Base-by-base conservation (phyloP, 1,140 invertebrate species). In the Lepeophtheirus salmonis region DNA sequence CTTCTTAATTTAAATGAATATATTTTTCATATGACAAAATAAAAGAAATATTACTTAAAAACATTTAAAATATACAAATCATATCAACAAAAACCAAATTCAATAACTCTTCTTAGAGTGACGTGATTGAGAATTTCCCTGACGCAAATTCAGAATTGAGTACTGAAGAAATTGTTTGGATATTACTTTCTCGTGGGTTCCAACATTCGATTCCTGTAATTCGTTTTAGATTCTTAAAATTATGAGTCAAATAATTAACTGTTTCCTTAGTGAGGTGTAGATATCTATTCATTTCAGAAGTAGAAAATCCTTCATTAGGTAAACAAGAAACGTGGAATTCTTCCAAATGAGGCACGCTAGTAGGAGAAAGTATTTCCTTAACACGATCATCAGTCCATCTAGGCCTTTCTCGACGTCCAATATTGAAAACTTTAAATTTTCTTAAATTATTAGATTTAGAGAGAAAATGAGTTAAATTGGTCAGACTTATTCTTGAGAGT, bases 251-350 rank as follows among this genome's bases (percentile, higher is more conserved):
- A 48, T 57, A 57, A 14, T 41, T 12, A 25, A 57, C 30, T 14
- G 55, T 57, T n/a, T 2, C 55, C 26, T 57, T 14, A 17, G 55
- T 57, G 20, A 57, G 55, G 17, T 57, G 55, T 21, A 57, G 55
- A 21, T 57, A 57, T 21, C 55, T 21, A 25, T 57, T 21, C 16
- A 25, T 26, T 12, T 54, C 52, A 12, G 23, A 23, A 21, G 55
- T 26, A 2, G 55, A 57, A 21, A 57, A 57, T 13, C 55, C 55
- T 41, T 57, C 55, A n/a, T 24, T 25, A 14, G 55, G 55, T 16
- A 57, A 21, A 17, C 55, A 57, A 17, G 55, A 57, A 2, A 57
- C 55, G 55, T 57, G 55, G 26, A 57, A 57, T 14, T 24, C 23
- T 23, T 57, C 23, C 1, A 57, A 23, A 14, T 14, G 16, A 2